Percentiles rank a stretch among this genome's conserved stretches.
phyloP scores from a whole-genome alignment of 2,797 vertebrate species.

The Coregonus ussuriensis region DNA sequence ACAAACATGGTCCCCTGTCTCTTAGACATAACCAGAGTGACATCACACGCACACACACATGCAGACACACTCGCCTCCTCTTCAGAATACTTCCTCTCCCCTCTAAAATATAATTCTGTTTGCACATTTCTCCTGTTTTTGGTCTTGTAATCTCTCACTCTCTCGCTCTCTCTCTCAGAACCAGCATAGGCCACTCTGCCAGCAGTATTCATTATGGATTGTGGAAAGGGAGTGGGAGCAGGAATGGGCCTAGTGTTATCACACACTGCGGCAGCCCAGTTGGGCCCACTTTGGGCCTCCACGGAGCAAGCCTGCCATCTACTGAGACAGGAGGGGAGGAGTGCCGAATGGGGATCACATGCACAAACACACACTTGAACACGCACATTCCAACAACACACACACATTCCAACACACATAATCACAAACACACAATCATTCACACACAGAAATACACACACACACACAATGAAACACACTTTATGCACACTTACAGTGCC shows the following conservation, averaged over 20 bases:
- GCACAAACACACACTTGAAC: neutral
- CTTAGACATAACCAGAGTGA: neutral
- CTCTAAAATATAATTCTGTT: no score
- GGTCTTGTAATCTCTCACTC: no score
- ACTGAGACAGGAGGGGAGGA: slow-evolving; percentile 27
- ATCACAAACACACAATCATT: no score
- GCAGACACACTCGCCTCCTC: neutral
- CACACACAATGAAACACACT: no score
- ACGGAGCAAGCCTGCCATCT: slow-evolving; percentile 63
- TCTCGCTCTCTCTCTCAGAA: slow-evolving; percentile 4
- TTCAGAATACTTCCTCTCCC: neutral
- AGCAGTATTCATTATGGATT: no score
- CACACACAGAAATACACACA: no score
- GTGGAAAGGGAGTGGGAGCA: no score
- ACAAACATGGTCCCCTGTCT: neutral
- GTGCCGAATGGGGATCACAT: neutral
- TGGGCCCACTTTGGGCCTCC: slow-evolving; percentile 3
- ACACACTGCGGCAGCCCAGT: slow-evolving; percentile 9
- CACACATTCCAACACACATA: neutral
- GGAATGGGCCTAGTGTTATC: slow-evolving; percentile 8
- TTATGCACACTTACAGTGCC: no score
- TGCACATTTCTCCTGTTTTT: no score
- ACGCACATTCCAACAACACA: neutral
- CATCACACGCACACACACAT: neutral
- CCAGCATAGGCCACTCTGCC: no score